phyloP scores from a whole-genome alignment of 2,797 vertebrate species.

The Propithecus deckenii region DNA sequence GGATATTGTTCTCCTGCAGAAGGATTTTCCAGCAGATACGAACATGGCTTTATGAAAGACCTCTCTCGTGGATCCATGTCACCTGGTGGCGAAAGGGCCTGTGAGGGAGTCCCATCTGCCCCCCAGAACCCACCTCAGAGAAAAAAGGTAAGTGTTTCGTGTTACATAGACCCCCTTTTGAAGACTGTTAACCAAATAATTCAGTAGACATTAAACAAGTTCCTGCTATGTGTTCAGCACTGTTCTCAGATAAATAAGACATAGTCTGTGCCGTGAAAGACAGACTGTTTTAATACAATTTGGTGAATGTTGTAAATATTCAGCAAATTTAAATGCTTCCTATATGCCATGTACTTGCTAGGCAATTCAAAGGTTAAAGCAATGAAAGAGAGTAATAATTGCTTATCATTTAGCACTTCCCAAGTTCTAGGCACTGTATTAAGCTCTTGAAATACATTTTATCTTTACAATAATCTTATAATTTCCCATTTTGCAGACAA shows the following conservation, averaged over 20 bases:
- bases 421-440: not conserved
- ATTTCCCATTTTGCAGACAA: slow-evolving; percentile 29
- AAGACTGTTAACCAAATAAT: not conserved
- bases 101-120: slow-evolving; percentile 90
- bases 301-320: not conserved
- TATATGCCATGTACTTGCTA: not conserved
- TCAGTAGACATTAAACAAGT: not conserved
- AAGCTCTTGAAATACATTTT: not conserved
- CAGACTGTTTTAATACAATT: not conserved
- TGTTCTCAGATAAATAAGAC: not conserved
- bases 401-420: not conserved
- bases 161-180: not conserved
- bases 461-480: not conserved
- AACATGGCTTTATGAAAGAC: slow-evolving; percentile 92
- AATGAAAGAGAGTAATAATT: not conserved
- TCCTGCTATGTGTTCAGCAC: not conserved
- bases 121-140: slow-evolving; percentile 97
- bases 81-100: slow-evolving; percentile 90
- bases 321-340: not conserved
- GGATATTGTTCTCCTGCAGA: slow-evolving; percentile 93
- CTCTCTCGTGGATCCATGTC: slow-evolving; percentile 90
- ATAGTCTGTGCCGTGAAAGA: not conserved
- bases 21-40: slow-evolving; percentile 91
- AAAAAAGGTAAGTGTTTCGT: slow-evolving; percentile 94
- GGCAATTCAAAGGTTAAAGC: slow-evolving; percentile 1